Conservation (phyloP, 2,113 vertebrate species). For the Pyxicephalus adspersus region DNA sequence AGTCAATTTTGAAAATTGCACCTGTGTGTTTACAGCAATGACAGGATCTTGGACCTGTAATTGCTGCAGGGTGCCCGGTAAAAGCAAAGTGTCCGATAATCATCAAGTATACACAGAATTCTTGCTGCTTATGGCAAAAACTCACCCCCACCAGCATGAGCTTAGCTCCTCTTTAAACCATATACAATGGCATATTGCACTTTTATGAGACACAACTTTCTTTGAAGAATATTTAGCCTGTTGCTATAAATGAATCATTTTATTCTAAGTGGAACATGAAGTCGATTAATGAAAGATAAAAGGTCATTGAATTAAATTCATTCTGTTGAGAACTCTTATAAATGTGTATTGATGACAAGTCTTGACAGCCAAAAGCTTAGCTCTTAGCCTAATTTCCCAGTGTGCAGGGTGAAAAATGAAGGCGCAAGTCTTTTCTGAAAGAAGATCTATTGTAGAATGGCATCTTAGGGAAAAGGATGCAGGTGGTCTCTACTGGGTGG, state of each 20-base stretch:
- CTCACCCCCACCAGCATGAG: no score
- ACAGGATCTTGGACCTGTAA: no score
- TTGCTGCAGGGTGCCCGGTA: no score
- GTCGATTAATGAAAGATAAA: conserved; percentile 52
- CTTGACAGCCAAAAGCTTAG: conserved; percentile 39
- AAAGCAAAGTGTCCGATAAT: no score
- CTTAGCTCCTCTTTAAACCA: no score
- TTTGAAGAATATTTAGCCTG: conserved; percentile 37
- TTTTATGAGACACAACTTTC: neutral
- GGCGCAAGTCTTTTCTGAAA: conserved; percentile 27
- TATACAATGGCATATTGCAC: neutral
- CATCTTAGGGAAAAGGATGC: neutral
- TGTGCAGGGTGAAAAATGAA: conserved; percentile 44
- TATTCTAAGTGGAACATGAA: conserved; percentile 50
- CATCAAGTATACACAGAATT: no score
- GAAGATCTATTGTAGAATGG: conserved; percentile 39
- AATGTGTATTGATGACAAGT: conserved; percentile 47
- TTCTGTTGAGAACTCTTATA: conserved; percentile 50
- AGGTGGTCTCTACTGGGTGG: neutral
- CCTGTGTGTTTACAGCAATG: no score
- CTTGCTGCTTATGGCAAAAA: no score
- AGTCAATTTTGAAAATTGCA: no score
- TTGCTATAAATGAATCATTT: conserved; percentile 39
- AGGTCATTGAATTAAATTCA: conserved; percentile 52
- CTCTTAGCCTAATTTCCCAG: conserved; percentile 36